Evolutionary conservation across 2,888 invertebrate species (phyloP).

Genomic region (Argyra leucocephala): DNA sequence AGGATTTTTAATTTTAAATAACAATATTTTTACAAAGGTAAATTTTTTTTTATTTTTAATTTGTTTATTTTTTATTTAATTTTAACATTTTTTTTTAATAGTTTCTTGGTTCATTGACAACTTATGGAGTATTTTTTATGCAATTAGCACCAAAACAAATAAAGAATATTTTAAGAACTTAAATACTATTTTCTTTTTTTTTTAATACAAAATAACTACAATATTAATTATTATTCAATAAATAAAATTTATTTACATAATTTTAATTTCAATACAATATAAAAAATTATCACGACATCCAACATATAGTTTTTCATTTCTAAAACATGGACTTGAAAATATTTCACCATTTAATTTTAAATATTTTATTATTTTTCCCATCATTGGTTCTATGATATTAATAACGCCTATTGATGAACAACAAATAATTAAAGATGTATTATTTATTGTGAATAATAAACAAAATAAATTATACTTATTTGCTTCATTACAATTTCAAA

Average conservation of each 20-base stretch:
- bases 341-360: conserved; percentile 51
- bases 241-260: no score
- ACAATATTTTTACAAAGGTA: background rate
- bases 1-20: background rate
- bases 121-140: background rate
- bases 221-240: no score
- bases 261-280: conserved; percentile 46
- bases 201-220: no score
- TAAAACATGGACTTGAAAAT: conserved; percentile 63
- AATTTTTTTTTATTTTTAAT: no score
- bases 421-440: conserved; percentile 44
- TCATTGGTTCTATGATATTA: conserved; percentile 47
- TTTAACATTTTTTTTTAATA: background rate
- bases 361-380: conserved; percentile 15
- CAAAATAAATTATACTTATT: conserved; percentile 36
- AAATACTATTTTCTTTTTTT: no score
- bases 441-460: conserved; percentile 37
- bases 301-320: conserved; percentile 50
- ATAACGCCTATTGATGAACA: conserved; percentile 57
- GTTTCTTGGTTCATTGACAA: background rate
- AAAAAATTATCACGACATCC: conserved; percentile 74
- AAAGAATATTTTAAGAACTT: no score
- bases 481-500: conserved; percentile 48
- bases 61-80: no score
- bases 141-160: background rate